These are phyloP conservation scores for Drosophila colorata DNA, from an alignment of 2,888 invertebrate species.

Conservation along the genomic window DNA sequence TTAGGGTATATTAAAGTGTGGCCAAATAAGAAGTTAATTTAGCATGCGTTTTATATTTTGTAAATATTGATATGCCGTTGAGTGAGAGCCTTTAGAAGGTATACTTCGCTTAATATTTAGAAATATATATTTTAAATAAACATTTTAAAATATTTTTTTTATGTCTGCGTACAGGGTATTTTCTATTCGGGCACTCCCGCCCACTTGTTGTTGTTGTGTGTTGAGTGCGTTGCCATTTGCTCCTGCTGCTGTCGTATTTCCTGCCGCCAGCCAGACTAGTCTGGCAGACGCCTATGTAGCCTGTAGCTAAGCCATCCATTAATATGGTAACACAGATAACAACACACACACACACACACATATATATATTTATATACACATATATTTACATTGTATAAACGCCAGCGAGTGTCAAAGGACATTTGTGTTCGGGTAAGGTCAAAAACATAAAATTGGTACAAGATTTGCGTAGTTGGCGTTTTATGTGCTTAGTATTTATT, in stretches of 20 bases:
- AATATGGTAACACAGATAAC: constrained; percentile 2
- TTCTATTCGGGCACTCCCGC: background rate
- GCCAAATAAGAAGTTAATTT: too few relatives aligned
- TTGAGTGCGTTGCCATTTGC: constrained; percentile 1
- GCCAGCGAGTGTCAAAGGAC: background rate
- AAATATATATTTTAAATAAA: background rate
- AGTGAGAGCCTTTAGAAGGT: too few relatives aligned
- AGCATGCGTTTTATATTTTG: background rate
- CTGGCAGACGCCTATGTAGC: constrained; percentile 55
- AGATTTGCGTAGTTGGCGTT: constrained; percentile 13
- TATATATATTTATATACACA: background rate
- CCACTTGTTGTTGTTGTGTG: background rate
- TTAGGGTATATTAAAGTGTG: background rate
- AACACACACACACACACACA: constrained; percentile 1
- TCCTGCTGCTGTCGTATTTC: constrained; percentile 13
- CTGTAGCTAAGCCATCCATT: constrained; percentile 9
- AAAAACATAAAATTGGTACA: constrained; percentile 26
- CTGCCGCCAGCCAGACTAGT: constrained; percentile 66
- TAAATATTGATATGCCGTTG: too few relatives aligned
- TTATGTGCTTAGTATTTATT: constrained; percentile 9
- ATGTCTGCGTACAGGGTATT: constrained; percentile 15
- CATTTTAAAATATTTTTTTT: too few relatives aligned
- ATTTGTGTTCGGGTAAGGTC: constrained; percentile 39
- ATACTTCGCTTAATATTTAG: background rate
- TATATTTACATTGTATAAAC: background rate